Evolutionary conservation across 2,797 vertebrate species (phyloP), one percentile per base, ranked within the genome.

Genomic region (Alectoris magna): DNA sequence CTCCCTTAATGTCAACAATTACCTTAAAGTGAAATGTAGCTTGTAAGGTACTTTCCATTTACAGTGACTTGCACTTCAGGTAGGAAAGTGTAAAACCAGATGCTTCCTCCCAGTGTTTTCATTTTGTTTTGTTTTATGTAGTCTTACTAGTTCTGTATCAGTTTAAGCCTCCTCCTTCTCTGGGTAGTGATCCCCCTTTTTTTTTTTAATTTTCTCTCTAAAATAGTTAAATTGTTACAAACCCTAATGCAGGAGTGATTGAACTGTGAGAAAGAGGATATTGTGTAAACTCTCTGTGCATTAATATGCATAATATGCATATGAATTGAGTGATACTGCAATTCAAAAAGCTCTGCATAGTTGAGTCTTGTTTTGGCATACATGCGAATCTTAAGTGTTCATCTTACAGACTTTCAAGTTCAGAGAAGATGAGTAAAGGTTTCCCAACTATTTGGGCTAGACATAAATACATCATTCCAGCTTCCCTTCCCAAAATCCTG

Each of bases 361-460:
- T 36, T 94, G 90, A 91, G 49, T 59, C 72, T 83, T 75, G 15
- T 89, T 75, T 77, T 87, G 81, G 80, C 69, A 66, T 80, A n/a
- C 31, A 77, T 88, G 94, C 74, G 93, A 77, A 94, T 94, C 72
- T 94, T 94, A 49, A 36, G 49, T 85, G 81, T 95, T 87, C 55
- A 17, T 93, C 77, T 83, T 27, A 10, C 69, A 91, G 29, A 77
- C 66, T 63, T 96, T 91, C 58, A 89, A 74, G 62, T 90, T 84
- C 59, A 82, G 71, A 88, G 87, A 49, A 76, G 84, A 77, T 1
- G 3, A 75, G 11, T 91, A 87, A 94, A 51, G 77, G 75, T 71
- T 73, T 93, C 63, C 49, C 77, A 26, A 60, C 78, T 78, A 4
- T 79, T 91, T 93, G 71, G 43, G 80, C 38, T 58, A 69, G 63